These are phyloP conservation scores for Listronotus bonariensis DNA, from an alignment of 1,140 invertebrate species.

Conservation along the genomic window DNA sequence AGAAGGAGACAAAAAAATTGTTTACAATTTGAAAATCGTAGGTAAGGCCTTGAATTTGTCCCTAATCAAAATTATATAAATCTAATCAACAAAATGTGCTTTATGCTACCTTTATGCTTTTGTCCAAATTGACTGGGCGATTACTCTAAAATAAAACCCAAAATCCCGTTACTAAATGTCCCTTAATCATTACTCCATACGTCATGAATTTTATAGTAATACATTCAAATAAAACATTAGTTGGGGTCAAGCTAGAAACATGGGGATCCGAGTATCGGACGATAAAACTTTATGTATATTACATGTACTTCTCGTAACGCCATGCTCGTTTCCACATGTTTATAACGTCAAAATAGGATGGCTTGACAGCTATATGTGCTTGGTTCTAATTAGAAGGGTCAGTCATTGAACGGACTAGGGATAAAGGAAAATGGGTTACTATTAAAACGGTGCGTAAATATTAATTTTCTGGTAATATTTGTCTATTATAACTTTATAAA, in stretches of 20 bases:
- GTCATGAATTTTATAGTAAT: constrained; percentile 35
- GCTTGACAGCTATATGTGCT: constrained; percentile 28
- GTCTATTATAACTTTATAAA: no score
- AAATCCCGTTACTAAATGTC: constrained; percentile 9
- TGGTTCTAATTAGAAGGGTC: constrained; percentile 38
- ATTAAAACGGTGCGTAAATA: no score
- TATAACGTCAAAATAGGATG: constrained; percentile 42
- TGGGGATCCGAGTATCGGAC: constrained; percentile 47
- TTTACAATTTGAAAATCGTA: no score
- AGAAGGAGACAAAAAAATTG: no score
- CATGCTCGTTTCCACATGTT: constrained; percentile 40
- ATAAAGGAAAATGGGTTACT: no score
- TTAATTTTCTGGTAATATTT: no score
- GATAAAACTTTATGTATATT: constrained; percentile 56
- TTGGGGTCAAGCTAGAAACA: constrained; percentile 48
- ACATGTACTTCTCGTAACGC: constrained; percentile 41
- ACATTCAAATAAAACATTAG: constrained; percentile 41
- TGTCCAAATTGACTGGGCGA: no score
- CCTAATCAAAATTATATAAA: no score
- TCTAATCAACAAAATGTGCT: no score
- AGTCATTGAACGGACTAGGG: not conserved
- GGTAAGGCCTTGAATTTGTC: no score
- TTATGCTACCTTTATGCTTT: no score
- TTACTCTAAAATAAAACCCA: no score
- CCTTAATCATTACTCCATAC: constrained; percentile 22